Conservation (phyloP, 1,140 invertebrate genomes). For the Drosophila navojoa region DNA sequence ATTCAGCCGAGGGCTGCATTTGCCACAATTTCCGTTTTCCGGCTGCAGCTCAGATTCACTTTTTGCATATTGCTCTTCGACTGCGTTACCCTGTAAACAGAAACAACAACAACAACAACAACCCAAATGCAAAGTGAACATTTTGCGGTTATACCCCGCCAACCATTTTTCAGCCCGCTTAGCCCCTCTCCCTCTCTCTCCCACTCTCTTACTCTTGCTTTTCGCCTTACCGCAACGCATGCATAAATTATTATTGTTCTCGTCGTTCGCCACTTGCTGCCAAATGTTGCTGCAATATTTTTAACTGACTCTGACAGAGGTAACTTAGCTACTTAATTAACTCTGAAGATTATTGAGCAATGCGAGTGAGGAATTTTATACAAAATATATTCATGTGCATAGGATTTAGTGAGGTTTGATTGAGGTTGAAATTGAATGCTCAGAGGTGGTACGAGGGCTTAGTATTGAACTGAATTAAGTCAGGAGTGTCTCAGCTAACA, state of each 20-base stretch:
- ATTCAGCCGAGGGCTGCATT: slow-evolving; percentile 33
- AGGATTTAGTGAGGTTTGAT: too few relatives aligned
- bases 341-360: neutral
- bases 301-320: neutral
- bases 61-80: slow-evolving; percentile 57
- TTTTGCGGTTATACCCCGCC: slow-evolving; percentile 70
- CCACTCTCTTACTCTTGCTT: slow-evolving; percentile 31
- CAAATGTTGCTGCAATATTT: slow-evolving; percentile 72
- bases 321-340: slow-evolving; percentile 2
- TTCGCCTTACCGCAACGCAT: slow-evolving; percentile 71
- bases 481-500: too few relatives aligned
- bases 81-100: slow-evolving; percentile 43
- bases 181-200: neutral
- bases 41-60: slow-evolving; percentile 80
- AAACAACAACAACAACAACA: slow-evolving; percentile 40
- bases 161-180: slow-evolving; percentile 32
- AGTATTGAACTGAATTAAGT: too few relatives aligned
- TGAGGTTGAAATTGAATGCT: too few relatives aligned
- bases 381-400: too few relatives aligned
- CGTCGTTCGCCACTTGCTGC: slow-evolving; percentile 69
- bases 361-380: too few relatives aligned
- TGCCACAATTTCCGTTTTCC: slow-evolving; percentile 81
- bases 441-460: too few relatives aligned
- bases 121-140: slow-evolving; percentile 53
- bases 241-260: slow-evolving; percentile 80